Evolutionary conservation across 2,888 invertebrate species (phyloP), one percentile per base, ranked within the genome.

Genomic region (Petrolisthes cinctipes): DNA sequence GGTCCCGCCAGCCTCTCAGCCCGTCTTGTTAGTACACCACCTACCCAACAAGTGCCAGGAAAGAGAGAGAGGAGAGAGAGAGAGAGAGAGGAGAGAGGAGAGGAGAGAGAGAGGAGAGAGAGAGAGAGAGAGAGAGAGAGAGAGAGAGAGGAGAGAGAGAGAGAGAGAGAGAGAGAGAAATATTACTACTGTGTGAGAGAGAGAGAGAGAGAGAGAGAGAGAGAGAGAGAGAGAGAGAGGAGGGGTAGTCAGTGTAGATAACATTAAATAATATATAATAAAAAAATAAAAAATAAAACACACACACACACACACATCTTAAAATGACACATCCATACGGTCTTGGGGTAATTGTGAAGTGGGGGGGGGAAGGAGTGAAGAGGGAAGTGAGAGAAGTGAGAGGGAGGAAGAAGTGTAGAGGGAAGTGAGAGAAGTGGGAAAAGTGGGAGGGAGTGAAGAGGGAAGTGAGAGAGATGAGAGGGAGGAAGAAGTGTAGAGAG

Each of bases 21-120:
- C 61, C 61, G 9, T 61, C 61, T 61, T 61, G 61, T 61, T 61
- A 61, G 61, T 61, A 9, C 37, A 9, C 61, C 11, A 17, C 61
- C 9, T 17, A 9, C 9, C 61, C 61, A 61, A 61, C 61, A 61
- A 61, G 71, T 11, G 71, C n/a, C 6, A 20, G 71, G 79, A 54
- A 54, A 23, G 54, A 23, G 79, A 23, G 54, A 23, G 79, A 17
- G 54, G 79, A 54, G 54, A 54, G 54, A 23, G 54, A 79, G 79
- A 54, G 17, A 23, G 79, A 54, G 17, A 23, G 79, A 54, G 54
- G 79, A 23, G 54, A 79, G 79, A 54, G 78, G 54, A 20, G 54
- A 20, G 20, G 79, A 23, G 54, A 23, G 79, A 23, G 51, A 51
- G 76, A 51, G 76, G 76, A n/a, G 76, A 76, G 76, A 51, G 76